phyloP scores from a whole-genome alignment of 2,888 invertebrate species.

The Diaphora mendica region DNA sequence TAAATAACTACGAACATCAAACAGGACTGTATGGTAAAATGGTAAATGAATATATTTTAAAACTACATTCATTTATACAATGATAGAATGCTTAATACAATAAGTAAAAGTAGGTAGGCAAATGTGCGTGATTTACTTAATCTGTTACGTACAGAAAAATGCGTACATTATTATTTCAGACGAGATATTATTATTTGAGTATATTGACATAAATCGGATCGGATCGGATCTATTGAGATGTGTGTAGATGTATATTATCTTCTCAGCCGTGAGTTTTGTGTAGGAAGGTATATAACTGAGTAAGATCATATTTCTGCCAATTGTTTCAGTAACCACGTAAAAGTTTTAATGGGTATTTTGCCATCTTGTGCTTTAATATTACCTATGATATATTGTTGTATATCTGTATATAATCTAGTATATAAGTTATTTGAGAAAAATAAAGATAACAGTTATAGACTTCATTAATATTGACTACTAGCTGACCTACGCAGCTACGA shows the following conservation, averaged over 20 bases:
- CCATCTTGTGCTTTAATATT: no score
- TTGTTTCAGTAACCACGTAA: no score
- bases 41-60: no score
- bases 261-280: neutral
- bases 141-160: neutral
- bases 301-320: neutral
- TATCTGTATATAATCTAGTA: no score
- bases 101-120: neutral
- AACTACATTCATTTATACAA: neutral
- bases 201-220: neutral
- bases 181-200: neutral
- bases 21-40: no score
- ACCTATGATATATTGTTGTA: no score
- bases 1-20: no score
- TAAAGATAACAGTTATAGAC: neutral
- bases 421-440: neutral
- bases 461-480: neutral
- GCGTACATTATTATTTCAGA: neutral
- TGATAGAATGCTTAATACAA: neutral
- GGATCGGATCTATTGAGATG: neutral
- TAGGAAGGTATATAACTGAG: neutral
- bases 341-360: neutral
- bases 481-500: no score
- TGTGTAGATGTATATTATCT: conserved; percentile 1
- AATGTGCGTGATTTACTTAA: neutral